Percentiles rank a stretch among this genome's conserved stretches.
Conservation (phyloP, 2,888 invertebrate species). For the Pollenia angustigena region DNA sequence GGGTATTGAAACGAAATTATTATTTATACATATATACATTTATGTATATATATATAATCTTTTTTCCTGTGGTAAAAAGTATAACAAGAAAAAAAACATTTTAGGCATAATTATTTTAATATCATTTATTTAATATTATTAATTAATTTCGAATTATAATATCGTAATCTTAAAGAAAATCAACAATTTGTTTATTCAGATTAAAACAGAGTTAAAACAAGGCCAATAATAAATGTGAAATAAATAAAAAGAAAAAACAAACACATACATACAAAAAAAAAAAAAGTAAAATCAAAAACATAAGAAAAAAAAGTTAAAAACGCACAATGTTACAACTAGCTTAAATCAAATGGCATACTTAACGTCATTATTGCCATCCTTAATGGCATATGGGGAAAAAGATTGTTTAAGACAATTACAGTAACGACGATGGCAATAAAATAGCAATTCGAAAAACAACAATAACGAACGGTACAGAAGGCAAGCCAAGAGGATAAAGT, state of each 20-base stretch:
- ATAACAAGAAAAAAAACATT: background rate
- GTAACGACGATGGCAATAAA: conserved; percentile 5
- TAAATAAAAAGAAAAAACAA: conserved; percentile 24
- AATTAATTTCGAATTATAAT: conserved; percentile 26
- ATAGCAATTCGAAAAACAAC: conserved; percentile 13
- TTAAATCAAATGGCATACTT: conserved; percentile 63
- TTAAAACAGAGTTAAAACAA: conserved; percentile 14
- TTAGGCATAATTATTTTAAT: conserved; percentile 1
- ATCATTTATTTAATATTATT: conserved; percentile 40
- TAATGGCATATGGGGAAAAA: conserved; percentile 21
- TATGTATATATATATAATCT: too few relatives aligned
- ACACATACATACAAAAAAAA: conserved; percentile 37
- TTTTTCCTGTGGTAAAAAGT: background rate
- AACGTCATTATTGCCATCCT: conserved; percentile 32
- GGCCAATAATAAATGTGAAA: conserved; percentile 14
- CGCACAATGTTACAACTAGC: conserved; percentile 38
- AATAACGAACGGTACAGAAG: conserved; percentile 37
- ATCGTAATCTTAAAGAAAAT: conserved; percentile 20
- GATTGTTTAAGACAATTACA: conserved; percentile 6
- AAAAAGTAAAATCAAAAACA: background rate
- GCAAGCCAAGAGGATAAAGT: background rate
- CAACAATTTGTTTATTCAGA: conserved; percentile 23
- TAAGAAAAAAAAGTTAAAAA: background rate
- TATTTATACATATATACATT: too few relatives aligned
- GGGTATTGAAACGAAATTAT: too few relatives aligned